These are phyloP conservation scores for Eupleurogrammus muticus DNA, from an alignment of 2,797 vertebrate genomes.

Conservation along the genomic window DNA sequence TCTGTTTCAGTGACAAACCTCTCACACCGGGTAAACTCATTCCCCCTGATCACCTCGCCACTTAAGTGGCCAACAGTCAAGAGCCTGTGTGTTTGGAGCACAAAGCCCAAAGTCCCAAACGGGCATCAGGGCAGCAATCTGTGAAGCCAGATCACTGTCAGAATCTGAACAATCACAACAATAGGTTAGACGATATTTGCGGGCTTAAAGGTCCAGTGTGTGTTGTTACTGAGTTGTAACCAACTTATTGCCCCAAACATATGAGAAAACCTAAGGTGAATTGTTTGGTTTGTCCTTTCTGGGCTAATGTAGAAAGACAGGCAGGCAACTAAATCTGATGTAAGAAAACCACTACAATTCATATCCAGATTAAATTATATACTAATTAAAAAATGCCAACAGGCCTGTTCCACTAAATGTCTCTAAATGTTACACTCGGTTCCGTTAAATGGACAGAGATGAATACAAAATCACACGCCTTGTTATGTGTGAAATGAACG, in stretches of 20 bases:
- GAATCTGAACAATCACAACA: background rate
- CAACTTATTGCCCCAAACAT: too few species aligned
- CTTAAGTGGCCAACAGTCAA: slow-evolving; percentile 39
- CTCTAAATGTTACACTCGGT: too few species aligned
- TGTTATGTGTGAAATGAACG: background rate
- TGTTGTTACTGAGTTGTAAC: too few species aligned
- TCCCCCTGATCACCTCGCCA: slow-evolving; percentile 57
- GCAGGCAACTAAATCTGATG: too few species aligned
- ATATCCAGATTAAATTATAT: too few species aligned
- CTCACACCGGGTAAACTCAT: slow-evolving; percentile 59
- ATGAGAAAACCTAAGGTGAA: too few species aligned
- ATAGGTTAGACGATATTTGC: slow-evolving; percentile 7
- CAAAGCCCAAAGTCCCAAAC: slow-evolving; percentile 17
- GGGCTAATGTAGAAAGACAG: too few species aligned
- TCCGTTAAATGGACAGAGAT: background rate
- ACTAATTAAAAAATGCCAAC: too few species aligned
- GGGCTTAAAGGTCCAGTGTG: background rate
- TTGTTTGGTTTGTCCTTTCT: too few species aligned
- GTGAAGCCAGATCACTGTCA: slow-evolving; percentile 25
- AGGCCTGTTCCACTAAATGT: too few species aligned
- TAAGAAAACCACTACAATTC: too few species aligned
- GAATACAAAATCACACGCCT: background rate
- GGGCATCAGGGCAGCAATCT: background rate
- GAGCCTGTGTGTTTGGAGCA: slow-evolving; percentile 21
- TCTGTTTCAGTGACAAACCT: slow-evolving; percentile 77